Conservation (phyloP, 2,113 vertebrate genomes). For the Ploceus nigricollis region DNA sequence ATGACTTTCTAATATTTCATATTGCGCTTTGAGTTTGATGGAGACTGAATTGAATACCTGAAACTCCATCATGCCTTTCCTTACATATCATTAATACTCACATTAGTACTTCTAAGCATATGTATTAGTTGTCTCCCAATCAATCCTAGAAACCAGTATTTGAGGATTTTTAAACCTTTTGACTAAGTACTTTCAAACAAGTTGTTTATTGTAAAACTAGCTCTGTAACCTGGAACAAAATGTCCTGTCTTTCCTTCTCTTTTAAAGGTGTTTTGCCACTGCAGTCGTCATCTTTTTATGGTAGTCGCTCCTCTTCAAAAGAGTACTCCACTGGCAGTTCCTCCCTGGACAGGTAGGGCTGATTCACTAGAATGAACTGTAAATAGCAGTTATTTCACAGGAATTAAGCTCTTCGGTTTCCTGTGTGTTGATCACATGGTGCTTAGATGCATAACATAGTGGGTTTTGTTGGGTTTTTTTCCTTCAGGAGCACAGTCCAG, state of each 20-base stretch:
- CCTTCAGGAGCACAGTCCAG: background rate
- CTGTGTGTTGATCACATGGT: background rate
- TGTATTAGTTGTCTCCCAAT: background rate
- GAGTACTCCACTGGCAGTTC: conserved; percentile 84
- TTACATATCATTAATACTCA: background rate
- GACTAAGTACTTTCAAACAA: background rate
- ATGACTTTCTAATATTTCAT: background rate
- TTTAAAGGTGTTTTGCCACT: conserved; percentile 84
- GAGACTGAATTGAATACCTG: background rate
- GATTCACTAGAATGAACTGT: background rate
- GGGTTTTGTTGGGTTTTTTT: background rate
- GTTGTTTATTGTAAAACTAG: background rate
- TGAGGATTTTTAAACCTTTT: background rate
- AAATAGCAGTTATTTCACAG: background rate
- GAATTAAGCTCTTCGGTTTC: background rate
- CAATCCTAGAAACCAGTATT: background rate
- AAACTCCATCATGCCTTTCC: background rate
- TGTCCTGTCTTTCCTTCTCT: background rate
- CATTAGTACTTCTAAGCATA: background rate
- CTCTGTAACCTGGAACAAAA: background rate
- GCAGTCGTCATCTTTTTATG: conserved; percentile 90
- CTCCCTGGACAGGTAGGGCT: conserved; percentile 85
- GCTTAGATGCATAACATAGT: background rate
- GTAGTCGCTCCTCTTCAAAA: conserved; percentile 83
- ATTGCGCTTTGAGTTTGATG: background rate